Percentiles rank a stretch among this genome's conserved stretches.
Evolutionary conservation across 2,888 invertebrate species (phyloP).

Genomic region (Hylaea fasciaria): DNA sequence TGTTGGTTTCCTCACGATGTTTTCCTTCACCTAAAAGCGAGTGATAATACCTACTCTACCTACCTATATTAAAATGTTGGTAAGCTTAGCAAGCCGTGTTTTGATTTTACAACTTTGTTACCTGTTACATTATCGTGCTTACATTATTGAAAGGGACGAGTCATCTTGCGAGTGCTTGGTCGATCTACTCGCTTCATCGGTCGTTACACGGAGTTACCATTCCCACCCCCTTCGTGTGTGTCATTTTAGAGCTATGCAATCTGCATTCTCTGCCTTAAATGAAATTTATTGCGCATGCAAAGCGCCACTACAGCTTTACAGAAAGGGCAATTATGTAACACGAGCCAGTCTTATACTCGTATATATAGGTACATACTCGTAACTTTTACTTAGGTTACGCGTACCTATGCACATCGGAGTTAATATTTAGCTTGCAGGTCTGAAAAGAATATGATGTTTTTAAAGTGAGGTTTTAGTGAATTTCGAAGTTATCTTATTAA

Average conservation of each 20-base stretch:
- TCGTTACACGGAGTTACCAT: constrained; percentile 19
- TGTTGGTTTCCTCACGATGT: too few relatives aligned
- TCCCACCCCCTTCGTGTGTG: constrained; percentile 7
- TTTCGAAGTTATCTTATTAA: too few relatives aligned
- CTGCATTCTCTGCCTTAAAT: constrained; percentile 11
- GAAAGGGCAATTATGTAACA: constrained; percentile 13
- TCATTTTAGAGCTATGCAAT: constrained; percentile 6
- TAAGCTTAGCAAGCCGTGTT: constrained; percentile 51
- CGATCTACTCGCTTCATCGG: background rate
- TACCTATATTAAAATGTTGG: too few relatives aligned
- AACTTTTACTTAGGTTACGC: too few relatives aligned
- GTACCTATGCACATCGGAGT: too few relatives aligned
- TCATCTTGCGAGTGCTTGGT: constrained; percentile 18
- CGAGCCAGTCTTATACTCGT: constrained; percentile 13
- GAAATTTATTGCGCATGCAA: constrained; percentile 13
- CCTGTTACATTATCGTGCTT: constrained; percentile 36
- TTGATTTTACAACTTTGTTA: constrained; percentile 48
- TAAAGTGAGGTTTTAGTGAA: too few relatives aligned
- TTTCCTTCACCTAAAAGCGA: too few relatives aligned
- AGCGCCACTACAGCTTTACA: constrained; percentile 6
- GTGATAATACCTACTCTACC: too few relatives aligned
- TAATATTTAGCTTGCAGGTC: too few relatives aligned
- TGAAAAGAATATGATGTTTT: too few relatives aligned
- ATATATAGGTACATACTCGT: background rate
- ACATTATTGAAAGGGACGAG: constrained; percentile 12